Percentiles rank a stretch among this genome's conserved stretches.
Conservation (phyloP, 2,113 vertebrate species). For the Astatoreochromis straeleni region DNA sequence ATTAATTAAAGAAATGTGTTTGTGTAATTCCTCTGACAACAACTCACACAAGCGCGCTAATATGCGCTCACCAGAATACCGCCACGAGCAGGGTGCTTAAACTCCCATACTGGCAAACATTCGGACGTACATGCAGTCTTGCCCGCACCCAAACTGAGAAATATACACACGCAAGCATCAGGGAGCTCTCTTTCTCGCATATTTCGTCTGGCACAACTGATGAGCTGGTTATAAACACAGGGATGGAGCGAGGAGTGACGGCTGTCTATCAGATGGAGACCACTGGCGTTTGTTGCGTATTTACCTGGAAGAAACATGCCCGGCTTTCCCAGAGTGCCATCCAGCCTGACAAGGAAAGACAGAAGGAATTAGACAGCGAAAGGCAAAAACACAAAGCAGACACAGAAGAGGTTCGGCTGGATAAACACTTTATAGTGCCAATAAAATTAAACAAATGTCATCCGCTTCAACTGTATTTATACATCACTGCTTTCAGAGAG, state of each 20-base stretch:
- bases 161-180: not conserved
- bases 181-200: not conserved
- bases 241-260: constrained; percentile 4
- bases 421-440: not conserved
- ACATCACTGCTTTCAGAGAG: not conserved
- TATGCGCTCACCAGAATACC: not conserved
- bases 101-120: not conserved
- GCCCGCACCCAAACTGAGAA: not conserved
- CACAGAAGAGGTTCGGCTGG: not conserved
- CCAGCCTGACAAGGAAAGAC: constrained; percentile 32
- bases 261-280: constrained; percentile 28
- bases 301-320: constrained; percentile 71
- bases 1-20: not conserved
- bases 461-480: not conserved
- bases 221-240: constrained; percentile 15
- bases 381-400: not conserved
- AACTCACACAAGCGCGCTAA: not conserved
- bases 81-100: not conserved
- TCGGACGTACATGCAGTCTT: not conserved
- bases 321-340: constrained; percentile 64
- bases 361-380: not conserved
- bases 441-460: constrained; percentile 16
- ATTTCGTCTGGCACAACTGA: constrained; percentile 24
- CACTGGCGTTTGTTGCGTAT: not conserved
- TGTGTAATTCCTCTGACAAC: not conserved